phyloP scores from a whole-genome alignment of 2,113 vertebrate genomes.

The Meles meles region DNA sequence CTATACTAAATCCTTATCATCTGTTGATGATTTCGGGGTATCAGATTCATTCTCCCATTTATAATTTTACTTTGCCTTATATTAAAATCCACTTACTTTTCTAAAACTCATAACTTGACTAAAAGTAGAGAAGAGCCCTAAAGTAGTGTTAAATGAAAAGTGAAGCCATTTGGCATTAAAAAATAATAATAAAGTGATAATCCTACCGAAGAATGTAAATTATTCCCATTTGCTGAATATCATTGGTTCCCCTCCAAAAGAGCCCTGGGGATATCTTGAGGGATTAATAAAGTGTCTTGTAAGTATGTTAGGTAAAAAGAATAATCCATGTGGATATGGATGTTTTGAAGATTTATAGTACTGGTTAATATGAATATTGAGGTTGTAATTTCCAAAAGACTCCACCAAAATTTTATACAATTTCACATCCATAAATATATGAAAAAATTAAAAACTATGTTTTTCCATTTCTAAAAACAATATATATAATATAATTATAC shows the following conservation, averaged over 20 bases:
- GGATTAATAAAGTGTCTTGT: not conserved
- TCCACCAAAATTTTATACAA: not conserved
- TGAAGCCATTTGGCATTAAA: not conserved
- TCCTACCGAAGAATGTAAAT: not conserved
- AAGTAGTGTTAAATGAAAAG: not conserved
- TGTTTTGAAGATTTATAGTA: not conserved
- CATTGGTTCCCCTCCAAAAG: not conserved
- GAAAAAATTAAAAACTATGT: not conserved
- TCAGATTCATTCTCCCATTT: not conserved
- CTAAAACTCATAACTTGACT: not conserved
- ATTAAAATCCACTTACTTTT: not conserved
- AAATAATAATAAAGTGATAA: not conserved
- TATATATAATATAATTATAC: not conserved
- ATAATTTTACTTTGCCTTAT: not conserved
- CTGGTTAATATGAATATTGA: not conserved
- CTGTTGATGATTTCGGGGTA: not conserved
- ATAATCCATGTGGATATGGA: not conserved
- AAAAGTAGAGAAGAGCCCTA: not conserved
- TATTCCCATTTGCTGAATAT: not conserved
- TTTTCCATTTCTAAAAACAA: slow-evolving; percentile 28
- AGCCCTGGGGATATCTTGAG: not conserved
- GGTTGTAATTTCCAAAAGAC: not conserved
- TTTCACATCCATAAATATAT: not conserved
- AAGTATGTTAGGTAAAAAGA: not conserved
- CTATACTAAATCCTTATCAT: not conserved